Evolutionary conservation across 2,113 vertebrate species (phyloP).

Genomic region (Charadrius vociferus): DNA sequence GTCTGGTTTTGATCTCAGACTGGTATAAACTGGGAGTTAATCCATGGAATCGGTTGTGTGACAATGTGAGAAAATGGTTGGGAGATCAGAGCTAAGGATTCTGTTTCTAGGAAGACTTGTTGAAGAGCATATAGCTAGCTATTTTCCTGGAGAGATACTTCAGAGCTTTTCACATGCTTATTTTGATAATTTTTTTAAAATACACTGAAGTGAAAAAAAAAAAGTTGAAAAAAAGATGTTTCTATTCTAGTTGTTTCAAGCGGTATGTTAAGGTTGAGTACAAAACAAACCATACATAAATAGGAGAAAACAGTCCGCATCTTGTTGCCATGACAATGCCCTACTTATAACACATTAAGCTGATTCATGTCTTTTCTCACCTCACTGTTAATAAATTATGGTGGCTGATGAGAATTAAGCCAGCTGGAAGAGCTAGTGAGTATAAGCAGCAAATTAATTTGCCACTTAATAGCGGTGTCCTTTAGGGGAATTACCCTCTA

Average conservation of each 20-base stretch:
- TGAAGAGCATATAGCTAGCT: neutral
- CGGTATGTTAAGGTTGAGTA: slow-evolving; percentile 69
- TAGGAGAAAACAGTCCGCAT: slow-evolving; percentile 78
- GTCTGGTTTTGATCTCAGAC: neutral
- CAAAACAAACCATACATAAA: slow-evolving; percentile 82
- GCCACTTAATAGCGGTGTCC: slow-evolving; percentile 56
- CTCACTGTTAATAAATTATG: slow-evolving; percentile 83
- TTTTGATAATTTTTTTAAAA: slow-evolving; percentile 40
- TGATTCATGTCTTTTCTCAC: slow-evolving; percentile 84
- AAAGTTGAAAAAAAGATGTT: slow-evolving; percentile 53
- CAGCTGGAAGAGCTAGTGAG: slow-evolving; percentile 70
- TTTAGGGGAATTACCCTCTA: slow-evolving; percentile 28
- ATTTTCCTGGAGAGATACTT: slow-evolving; percentile 48
- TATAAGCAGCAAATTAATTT: slow-evolving; percentile 75
- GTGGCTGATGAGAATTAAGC: slow-evolving; percentile 78
- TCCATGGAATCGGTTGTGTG: neutral
- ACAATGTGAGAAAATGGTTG: slow-evolving; percentile 7
- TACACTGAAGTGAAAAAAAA: neutral
- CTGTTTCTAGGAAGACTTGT: slow-evolving; percentile 27
- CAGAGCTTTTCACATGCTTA: neutral
- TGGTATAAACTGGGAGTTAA: slow-evolving; percentile 1
- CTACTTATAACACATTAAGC: slow-evolving; percentile 85
- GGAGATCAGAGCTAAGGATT: slow-evolving; percentile 32
- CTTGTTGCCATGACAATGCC: slow-evolving; percentile 82
- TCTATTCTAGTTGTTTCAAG: slow-evolving; percentile 71